Evolutionary conservation across 2,113 vertebrate genomes (phyloP).

Genomic region (Alaudala cheleensis): DNA sequence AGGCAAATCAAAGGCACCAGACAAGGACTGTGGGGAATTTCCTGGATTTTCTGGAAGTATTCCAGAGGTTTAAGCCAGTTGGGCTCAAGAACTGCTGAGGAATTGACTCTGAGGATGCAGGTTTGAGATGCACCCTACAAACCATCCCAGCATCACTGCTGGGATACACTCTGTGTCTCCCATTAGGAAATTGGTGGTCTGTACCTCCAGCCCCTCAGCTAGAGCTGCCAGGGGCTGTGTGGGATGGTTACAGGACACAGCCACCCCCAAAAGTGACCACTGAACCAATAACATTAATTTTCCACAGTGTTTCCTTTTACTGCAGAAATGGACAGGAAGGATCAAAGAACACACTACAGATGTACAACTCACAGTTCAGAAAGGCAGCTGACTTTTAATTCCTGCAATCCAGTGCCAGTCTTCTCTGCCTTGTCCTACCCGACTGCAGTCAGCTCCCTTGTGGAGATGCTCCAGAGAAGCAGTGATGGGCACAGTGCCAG

Average conservation of each 20-base stretch:
- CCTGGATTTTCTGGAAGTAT: neutral
- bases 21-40: neutral
- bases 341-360: neutral
- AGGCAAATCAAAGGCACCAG: neutral
- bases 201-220: neutral
- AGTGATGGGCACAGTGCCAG: neutral
- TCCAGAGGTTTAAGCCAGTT: neutral
- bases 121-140: neutral
- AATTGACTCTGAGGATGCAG: neutral
- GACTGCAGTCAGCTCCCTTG: neutral
- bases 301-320: neutral
- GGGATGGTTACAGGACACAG: neutral
- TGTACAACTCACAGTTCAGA: neutral
- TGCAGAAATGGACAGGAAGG: neutral
- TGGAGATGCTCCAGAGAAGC: conserved; percentile 4
- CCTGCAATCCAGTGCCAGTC: neutral
- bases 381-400: neutral
- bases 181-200: neutral
- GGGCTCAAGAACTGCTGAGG: neutral
- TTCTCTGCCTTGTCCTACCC: neutral
- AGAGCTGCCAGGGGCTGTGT: neutral
- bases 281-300: neutral
- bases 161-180: neutral
- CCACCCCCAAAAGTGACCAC: neutral
- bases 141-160: neutral